Percentiles rank a stretch among this genome's conserved stretches.
These are phyloP conservation scores for Oncopeltus fasciatus DNA, from an alignment of 1,140 invertebrate species.

Conservation along the genomic window DNA sequence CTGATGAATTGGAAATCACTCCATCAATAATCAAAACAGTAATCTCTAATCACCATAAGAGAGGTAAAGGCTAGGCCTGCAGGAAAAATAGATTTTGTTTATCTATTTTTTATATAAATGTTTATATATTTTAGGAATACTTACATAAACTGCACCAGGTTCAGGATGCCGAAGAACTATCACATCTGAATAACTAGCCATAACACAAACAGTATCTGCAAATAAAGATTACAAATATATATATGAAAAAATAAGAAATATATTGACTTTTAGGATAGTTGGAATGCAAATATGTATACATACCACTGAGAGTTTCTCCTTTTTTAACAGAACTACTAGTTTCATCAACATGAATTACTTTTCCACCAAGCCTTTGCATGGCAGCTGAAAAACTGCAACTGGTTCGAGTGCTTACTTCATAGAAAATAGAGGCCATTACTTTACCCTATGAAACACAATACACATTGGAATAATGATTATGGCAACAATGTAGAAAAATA, in stretches of 20 bases:
- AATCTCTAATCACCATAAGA: neutral
- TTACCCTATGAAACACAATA: slow-evolving; percentile 56
- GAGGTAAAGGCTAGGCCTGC: too few relatives aligned
- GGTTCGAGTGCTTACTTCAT: slow-evolving; percentile 92
- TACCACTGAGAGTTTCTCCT: slow-evolving; percentile 84
- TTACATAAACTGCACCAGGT: slow-evolving; percentile 77
- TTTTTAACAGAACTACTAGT: slow-evolving; percentile 86
- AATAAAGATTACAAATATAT: neutral
- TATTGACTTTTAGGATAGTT: neutral
- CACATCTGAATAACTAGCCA: slow-evolving; percentile 80
- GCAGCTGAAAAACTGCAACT: slow-evolving; percentile 90
- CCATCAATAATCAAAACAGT: neutral
- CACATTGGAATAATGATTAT: too few relatives aligned
- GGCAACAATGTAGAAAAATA: too few relatives aligned
- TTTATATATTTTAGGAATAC: slow-evolving; percentile 29
- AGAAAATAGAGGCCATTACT: slow-evolving; percentile 91
- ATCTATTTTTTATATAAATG: too few relatives aligned
- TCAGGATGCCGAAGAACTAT: slow-evolving; percentile 88
- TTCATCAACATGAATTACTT: slow-evolving; percentile 78
- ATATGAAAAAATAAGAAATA: neutral
- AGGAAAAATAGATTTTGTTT: too few relatives aligned
- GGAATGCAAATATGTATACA: neutral
- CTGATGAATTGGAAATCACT: too few relatives aligned
- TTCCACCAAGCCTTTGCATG: slow-evolving; percentile 87
- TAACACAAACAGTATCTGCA: slow-evolving; percentile 62